Evolutionary conservation across 1,140 invertebrate species (phyloP).

Genomic region (Papilio aristodemus): DNA sequence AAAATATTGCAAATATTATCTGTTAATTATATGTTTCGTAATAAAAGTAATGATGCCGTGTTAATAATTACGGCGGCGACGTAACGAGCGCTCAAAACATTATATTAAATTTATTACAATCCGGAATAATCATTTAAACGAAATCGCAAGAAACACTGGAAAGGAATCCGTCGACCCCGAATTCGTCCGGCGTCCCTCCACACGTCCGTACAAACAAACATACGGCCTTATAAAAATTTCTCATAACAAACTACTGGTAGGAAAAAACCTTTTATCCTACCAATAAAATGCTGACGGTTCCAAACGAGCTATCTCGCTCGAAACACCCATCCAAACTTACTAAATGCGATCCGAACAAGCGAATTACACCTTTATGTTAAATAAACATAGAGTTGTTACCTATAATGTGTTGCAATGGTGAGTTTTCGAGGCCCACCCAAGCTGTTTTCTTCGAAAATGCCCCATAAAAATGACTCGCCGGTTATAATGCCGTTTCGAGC

Average conservation of each 20-base stretch:
- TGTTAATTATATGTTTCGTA: constrained; percentile 2
- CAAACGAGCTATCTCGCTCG: constrained; percentile 47
- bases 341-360: constrained; percentile 18
- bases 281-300: constrained; percentile 64
- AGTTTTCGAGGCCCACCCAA: constrained; percentile 53
- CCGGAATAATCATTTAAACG: constrained; percentile 1
- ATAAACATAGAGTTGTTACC: constrained; percentile 31
- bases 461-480: constrained; percentile 57
- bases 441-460: constrained; percentile 62
- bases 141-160: constrained; percentile 15
- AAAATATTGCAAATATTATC: constrained; percentile 22
- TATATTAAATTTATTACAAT: constrained; percentile 24
- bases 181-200: constrained; percentile 14
- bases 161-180: constrained; percentile 19
- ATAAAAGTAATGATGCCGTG: constrained; percentile 13
- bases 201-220: constrained; percentile 34
- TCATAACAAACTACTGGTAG: constrained; percentile 47
- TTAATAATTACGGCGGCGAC: neutral
- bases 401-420: constrained; percentile 5
- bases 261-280: constrained; percentile 56
- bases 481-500: constrained; percentile 41
- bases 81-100: constrained; percentile 3
- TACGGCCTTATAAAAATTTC: constrained; percentile 47
- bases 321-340: constrained; percentile 38
- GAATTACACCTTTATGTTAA: constrained; percentile 37